phyloP scores from a whole-genome alignment of 2,888 invertebrate genomes.

The Aphodius sticticus region DNA sequence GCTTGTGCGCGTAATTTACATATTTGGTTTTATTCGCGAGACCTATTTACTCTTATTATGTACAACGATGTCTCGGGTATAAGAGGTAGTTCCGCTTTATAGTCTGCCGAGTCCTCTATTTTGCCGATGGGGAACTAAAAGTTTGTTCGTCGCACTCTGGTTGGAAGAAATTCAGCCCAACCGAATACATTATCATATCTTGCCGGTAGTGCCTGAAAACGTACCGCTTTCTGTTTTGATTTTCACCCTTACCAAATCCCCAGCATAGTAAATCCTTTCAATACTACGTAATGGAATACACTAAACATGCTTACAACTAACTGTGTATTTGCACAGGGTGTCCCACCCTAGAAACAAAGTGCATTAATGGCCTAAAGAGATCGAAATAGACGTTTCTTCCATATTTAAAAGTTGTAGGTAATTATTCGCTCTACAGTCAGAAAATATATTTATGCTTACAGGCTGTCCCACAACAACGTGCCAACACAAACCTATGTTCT shows the following conservation, averaged over 20 bases:
- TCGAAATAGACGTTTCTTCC: too few species aligned
- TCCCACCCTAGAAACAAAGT: too few species aligned
- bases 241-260: neutral
- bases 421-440: too few species aligned
- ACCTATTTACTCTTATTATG: neutral
- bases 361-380: too few species aligned
- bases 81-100: neutral
- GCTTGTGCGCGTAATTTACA: neutral
- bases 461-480: too few species aligned
- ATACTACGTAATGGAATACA: too few species aligned
- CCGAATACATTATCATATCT: neutral
- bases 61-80: neutral
- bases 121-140: neutral
- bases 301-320: too few species aligned
- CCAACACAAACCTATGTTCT: too few species aligned
- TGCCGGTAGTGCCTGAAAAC: neutral
- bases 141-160: neutral
- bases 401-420: too few species aligned
- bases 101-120: neutral
- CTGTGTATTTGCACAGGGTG: too few species aligned
- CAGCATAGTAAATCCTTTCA: too few species aligned
- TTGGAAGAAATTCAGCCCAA: neutral
- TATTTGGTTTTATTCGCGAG: neutral
- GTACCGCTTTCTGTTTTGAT: conserved; percentile 4
- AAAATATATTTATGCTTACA: too few species aligned